Evolutionary conservation across 2,113 vertebrate species (phyloP), one percentile per base, ranked within the genome.

Genomic region (Labeo catla): DNA sequence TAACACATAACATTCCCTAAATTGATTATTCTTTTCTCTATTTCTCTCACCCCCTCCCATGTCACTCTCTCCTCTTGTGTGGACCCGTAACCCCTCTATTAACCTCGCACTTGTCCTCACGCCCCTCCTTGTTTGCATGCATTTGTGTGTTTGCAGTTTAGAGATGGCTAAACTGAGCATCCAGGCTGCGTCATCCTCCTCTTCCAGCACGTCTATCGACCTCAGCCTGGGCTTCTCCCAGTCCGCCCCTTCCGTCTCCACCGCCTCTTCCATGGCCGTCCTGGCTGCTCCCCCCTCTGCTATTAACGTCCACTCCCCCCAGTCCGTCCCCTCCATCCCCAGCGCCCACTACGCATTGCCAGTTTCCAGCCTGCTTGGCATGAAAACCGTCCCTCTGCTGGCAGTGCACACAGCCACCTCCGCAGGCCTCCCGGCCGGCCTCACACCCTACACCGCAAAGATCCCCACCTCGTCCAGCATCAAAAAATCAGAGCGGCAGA

Each of bases 161-260:
- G 97, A 98, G 96, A 97, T 98, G 97, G 97, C 97, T 96, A 97
- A 97, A 96, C 95, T 97, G 96, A 97, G 96, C 95, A 97, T 96
- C 96, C 96, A 97, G 96, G 95, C 95, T 90, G 96, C 96, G 95
- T 68, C 80, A 91, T 95, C 97, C 90, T 94, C 93, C 93, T 95
- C 96, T 92, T 94, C 96, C 90, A 94, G 93, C 92, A 95, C 93
- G 95, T 94, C 96, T 90, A 94, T 97, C 95, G 97, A 98, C 93
- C 95, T 98, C 93, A 96, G 96, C 95, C 95, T 97, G 96, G 95
- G 95, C 95, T 96, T 96, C 95, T 92, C 96, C 94, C 96, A 97
- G 93, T 95, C 96, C 89, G 91, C 93, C 91, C 94, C 74, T 52
- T 96, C 96, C 87, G 90, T 93, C 91, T 94, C 95, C 91, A 92